These are phyloP conservation scores for Sisor rabdophorus DNA, from an alignment of 2,113 vertebrate genomes.

Conservation along the genomic window DNA sequence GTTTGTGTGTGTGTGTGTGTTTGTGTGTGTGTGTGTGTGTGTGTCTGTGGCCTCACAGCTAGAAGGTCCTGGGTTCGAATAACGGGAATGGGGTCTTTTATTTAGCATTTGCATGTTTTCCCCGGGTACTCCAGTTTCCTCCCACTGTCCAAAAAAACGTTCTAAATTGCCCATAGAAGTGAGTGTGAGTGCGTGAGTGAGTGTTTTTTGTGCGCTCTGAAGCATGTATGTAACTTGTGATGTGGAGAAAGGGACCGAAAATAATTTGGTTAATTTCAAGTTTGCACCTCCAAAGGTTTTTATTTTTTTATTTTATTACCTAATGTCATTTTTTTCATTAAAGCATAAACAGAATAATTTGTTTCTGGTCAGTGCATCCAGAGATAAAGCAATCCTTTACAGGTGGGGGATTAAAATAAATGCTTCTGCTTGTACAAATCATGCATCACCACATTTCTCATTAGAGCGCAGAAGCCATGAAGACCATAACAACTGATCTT, in stretches of 20 bases:
- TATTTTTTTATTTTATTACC: conserved; percentile 8
- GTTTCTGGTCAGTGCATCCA: conserved; percentile 16
- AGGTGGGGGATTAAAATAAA: not conserved
- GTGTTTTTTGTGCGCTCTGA: not conserved
- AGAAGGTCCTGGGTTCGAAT: too few relatives aligned
- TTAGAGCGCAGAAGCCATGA: conserved; percentile 29
- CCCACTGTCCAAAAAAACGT: too few relatives aligned
- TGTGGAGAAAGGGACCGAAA: not conserved
- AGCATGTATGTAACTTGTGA: not conserved
- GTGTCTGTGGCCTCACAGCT: too few relatives aligned
- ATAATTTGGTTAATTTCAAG: not conserved
- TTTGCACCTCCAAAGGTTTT: not conserved
- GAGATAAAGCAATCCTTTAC: conserved; percentile 32
- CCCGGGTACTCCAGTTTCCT: too few relatives aligned
- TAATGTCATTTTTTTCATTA: conserved; percentile 29
- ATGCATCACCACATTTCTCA: conserved; percentile 46
- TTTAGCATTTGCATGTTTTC: too few relatives aligned
- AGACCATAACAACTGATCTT: conserved; percentile 15
- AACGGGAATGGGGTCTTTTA: too few relatives aligned
- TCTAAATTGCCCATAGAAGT: too few relatives aligned
- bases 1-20: too few relatives aligned
- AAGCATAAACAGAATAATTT: conserved; percentile 40
- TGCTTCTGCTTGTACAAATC: conserved; percentile 35
- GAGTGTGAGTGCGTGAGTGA: too few relatives aligned
- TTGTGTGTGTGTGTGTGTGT: too few relatives aligned